Base-by-base conservation (phyloP, 2,888 invertebrate genomes). In the Capitulum mitella region DNA sequence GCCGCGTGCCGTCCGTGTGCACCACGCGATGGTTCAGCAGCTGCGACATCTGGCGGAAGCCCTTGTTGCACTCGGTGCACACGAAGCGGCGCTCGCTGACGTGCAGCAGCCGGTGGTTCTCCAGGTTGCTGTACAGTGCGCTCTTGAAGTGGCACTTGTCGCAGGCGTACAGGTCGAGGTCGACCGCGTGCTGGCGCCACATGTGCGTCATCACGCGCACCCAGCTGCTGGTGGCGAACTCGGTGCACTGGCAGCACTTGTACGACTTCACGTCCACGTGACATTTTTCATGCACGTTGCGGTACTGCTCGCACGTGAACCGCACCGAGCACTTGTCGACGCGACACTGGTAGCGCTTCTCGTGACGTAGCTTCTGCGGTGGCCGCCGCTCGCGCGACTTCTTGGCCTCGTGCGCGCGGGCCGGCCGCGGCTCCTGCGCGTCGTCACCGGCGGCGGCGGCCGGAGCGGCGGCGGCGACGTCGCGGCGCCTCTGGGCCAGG, bases 101-200 rank as follows among this genome's bases (percentile, higher is more conserved):
- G 40, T 70, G 70, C 40, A 70, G 40, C 26, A 40, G 76, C 46
- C 46, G 43, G 32, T 76, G 76, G 29, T 46, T 76, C 16, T 46
- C 46, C 29, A 76, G 29, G 46, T 76, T 76, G 46, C 29, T 48
- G 29, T 16, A 32, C 8, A 76, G 29, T 29, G 76, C 43, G 46
- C 76, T 29, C 29, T n/a, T n/a, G 32, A 76, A 76, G 3, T n/a
- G 40, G n/a, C 76, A 76, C 76, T 48, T 43, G 46, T 76, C 76
- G 46, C 76, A 76, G 16, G 16, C 6, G 46, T 19, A 76, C 46
- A 76, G 46, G 48, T 76, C 76, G 29, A 76, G 29, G 29, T 76
- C 76, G 29, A 29, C 10, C 29, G 16, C 76, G 46, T 76, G 76
- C 46, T 8, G 26, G 16, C 76, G 76, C 76, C 76, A 76, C 46